Percentiles rank a stretch among this genome's conserved stretches.
These are phyloP conservation scores for Hypanus sabinus DNA, from an alignment of 2,113 vertebrate genomes.

Conservation along the genomic window DNA sequence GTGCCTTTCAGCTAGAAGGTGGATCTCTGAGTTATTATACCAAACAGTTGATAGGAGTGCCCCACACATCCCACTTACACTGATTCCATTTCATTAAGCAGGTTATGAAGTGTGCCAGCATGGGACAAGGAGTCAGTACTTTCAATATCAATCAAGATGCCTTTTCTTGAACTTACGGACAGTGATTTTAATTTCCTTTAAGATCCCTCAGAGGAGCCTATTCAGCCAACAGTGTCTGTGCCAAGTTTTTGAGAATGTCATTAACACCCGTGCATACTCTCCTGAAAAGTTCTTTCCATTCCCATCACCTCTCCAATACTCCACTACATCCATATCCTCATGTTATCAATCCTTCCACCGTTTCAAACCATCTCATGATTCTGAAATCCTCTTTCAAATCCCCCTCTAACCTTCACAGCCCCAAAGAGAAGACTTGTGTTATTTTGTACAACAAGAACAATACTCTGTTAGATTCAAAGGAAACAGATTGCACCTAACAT, in stretches of 20 bases:
- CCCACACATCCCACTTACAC: background rate
- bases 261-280: background rate
- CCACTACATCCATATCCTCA: background rate
- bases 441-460: background rate
- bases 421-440: no score
- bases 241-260: background rate
- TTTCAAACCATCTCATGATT: background rate
- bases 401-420: background rate
- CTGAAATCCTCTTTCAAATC: background rate
- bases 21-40: slow-evolving; percentile 6
- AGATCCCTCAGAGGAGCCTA: background rate
- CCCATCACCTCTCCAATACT: background rate
- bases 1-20: background rate
- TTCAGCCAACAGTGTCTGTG: background rate
- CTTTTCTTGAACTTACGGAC: background rate
- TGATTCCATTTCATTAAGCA: background rate
- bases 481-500: background rate
- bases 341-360: background rate
- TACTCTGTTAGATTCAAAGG: background rate
- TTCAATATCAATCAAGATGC: background rate
- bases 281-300: background rate
- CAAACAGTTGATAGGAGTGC: background rate
- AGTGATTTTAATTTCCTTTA: background rate
- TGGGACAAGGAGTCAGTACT: background rate
- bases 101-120: background rate